phyloP scores from a whole-genome alignment of 2,888 invertebrate species.

The Cartodere bifasciata region DNA sequence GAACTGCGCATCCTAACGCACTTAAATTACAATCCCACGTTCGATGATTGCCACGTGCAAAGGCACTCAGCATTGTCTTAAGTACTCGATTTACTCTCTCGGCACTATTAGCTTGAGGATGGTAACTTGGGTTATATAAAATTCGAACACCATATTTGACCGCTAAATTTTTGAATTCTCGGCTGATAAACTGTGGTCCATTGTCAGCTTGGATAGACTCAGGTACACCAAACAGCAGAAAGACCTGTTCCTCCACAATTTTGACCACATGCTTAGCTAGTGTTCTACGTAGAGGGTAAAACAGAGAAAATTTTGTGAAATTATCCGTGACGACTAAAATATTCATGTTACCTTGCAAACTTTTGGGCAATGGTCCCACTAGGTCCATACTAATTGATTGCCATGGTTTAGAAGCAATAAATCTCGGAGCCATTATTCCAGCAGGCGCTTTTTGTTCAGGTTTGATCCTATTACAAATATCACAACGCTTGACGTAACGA shows the following conservation, averaged over 20 bases:
- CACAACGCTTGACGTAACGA: no score
- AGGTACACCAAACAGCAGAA: slow-evolving; percentile 18
- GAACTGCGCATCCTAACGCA: slow-evolving; percentile 14
- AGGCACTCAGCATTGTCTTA: slow-evolving; percentile 22
- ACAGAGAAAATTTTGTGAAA: slow-evolving; percentile 16
- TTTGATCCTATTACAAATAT: background rate
- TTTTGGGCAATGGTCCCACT: no score
- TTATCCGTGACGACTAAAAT: slow-evolving; percentile 14
- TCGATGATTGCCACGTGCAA: slow-evolving; percentile 17
- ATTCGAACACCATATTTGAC: slow-evolving; percentile 11
- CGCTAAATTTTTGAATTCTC: slow-evolving; percentile 10
- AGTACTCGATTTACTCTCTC: slow-evolving; percentile 22
- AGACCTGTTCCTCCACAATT: slow-evolving; percentile 16
- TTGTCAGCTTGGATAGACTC: slow-evolving; percentile 19
- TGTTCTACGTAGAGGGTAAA: slow-evolving; percentile 15
- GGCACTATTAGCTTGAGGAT: slow-evolving; percentile 22
- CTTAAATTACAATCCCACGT: slow-evolving; percentile 14
- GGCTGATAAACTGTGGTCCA: slow-evolving; percentile 17
- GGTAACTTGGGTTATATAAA: slow-evolving; percentile 18
- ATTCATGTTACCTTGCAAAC: slow-evolving; percentile 12
- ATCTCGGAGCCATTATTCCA: background rate
- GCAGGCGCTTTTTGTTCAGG: background rate
- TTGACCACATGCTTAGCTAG: slow-evolving; percentile 11
- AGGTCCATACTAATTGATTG: no score
- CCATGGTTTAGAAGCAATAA: background rate